Base-by-base conservation (phyloP, 2,797 vertebrate genomes). In the Diplodus puntazzo region DNA sequence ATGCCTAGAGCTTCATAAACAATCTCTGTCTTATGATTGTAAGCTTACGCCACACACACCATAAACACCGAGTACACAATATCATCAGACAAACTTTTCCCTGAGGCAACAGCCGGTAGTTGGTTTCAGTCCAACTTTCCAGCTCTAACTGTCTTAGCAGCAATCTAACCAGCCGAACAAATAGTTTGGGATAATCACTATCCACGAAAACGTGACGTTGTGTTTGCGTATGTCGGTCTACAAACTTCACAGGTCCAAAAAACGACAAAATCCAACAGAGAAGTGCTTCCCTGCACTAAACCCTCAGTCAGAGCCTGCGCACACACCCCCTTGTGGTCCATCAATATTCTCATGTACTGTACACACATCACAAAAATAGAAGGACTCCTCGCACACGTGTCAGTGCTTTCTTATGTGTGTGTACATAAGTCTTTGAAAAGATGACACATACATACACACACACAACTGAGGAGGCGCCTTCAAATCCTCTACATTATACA, bases 1-100 rank as follows among this genome's bases (percentile, higher is more conserved):
- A 94, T 90, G 83, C 84, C 84, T 86, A 83, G 87, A 93, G 89
- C 86, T 91, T 90, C 61, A 82, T 87, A 91, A 91, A 93, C 91
- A 92, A 91, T 90, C 88, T 87, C 87, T 27, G 85, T 90, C 88
- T 92, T 76, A 87, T 94, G 92, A 95, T 94, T 94, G 94, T 93
- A 93, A 92, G 89, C 86, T 93, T 90, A 91, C 91, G 90, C 91
- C 87, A 87, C 87, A 84, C 87, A 89, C 86, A 87, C 85, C 73
- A 72, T 81, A 81, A 91, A 93, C 90, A 92, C 80, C 75, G 78
- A 83, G 73, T 82, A 93, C 87, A 91, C 83, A 87, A 82, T 49
- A 90, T 89, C 75, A 73, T 86, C 86, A 90, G 86, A 92, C 89
- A 92, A 91, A 90, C 89, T 63, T 88, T 91, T 93, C 93, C 93